Base-by-base conservation (phyloP, 2,113 vertebrate genomes). In the Tilapia sparmanii region DNA sequence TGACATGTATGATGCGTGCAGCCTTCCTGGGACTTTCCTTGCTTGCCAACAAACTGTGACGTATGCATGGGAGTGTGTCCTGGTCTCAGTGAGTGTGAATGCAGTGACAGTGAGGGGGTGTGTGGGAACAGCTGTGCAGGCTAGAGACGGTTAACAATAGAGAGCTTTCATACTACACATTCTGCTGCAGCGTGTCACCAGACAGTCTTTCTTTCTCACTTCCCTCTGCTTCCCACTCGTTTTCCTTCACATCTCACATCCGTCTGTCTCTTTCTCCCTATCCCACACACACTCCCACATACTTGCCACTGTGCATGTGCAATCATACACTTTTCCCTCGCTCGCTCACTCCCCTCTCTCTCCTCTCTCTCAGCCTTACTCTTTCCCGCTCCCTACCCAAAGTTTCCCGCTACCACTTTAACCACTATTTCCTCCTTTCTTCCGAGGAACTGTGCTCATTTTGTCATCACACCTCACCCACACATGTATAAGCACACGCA, bases 101-200 rank as follows among this genome's bases (percentile, higher is more conserved):
- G 83, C 73, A 38, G 78, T 61, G 71, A 86, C 54, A 71, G 55
- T 19, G 66, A 50, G 82, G 76, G 71, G 42, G 45, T 78, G 76
- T 81, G 83, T 86, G 87, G 61, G 85, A 59, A 94, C 95, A 96
- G 95, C 93, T 96, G 93, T 94, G 90, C 82, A 57, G 92, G 87
- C 89, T 82, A 87, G 93, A 94, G 42, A 78, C 4, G 1, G 42
- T 93, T 90, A 93, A 96, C 93, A 93, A 93, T 93, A 85, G 91
- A 93, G 93, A 84, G 86, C 94, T 94, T 95, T 94, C 93, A 95
- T 93, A 85, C 85, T 90, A 79, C 90, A 93, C 93, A 94, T 95
- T 94, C 92, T 95, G 83, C 90, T 93, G 87, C 81, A 87, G 87
- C 92, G 93, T 94, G 94, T 95, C 93, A 95, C 82, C 89, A 90